Base-by-base conservation (phyloP, 2,888 invertebrate species). In the Drosophila putrida region DNA sequence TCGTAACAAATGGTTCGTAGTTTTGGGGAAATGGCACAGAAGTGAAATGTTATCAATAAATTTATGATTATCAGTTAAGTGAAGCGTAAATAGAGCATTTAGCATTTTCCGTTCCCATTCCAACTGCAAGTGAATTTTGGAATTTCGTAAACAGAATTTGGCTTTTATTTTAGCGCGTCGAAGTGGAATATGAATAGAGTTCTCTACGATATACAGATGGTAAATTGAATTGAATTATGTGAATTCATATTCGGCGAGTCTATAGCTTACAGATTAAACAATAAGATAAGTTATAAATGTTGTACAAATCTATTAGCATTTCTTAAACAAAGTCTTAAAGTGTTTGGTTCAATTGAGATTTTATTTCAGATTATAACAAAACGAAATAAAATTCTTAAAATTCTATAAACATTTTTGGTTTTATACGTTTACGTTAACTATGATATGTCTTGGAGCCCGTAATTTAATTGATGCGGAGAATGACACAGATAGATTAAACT, bases 21-120 rank as follows among this genome's bases (percentile, higher is more conserved):
- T 35, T 46, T 60, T 43, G 33, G 33, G 58, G 55, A 73, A 81
- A 78, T 74, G 78, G 59, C 67, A 79, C 46, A 68, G 71, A 71
- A 74, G 15, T 54, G 71, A 63, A 77, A 75, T 77, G 67, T 70
- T 82, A 82, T 77, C 76, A 81, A 83, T 80, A 85, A 83, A 83
- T 82, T 70, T 64, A 55, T 74, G 71, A 85, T 85, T 85, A 82
- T 80, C 74, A 85, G 76, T 78, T 80, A 80, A 82, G 58, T 82
- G 78, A 79, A 82, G 85, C 85, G 82, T 82, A 58, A 82, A 80
- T 67, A 66, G 64, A 59, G 51, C 43, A 47, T 39, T 46, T 39
- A 10, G 28, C 38, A 43, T 50, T 54, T 20, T 11, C 31, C 55
- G 41, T 70, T 53, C 39, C 53, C 65, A 57, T 53, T 47, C 31